These are phyloP conservation scores for Gavia stellata DNA, from an alignment of 2,113 vertebrate genomes.

Conservation along the genomic window DNA sequence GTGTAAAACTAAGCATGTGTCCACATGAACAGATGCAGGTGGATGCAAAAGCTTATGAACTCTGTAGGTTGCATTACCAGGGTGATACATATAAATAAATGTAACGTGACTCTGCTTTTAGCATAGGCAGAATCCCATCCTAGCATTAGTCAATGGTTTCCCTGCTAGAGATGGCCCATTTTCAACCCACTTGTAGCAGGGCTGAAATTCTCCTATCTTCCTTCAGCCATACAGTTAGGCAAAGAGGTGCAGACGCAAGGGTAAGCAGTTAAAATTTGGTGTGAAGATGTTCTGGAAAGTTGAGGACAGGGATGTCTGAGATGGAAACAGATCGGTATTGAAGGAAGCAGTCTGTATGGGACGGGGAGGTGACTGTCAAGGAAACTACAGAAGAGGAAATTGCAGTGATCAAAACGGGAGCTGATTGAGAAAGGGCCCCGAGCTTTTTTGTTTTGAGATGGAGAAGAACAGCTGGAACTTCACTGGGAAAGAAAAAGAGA, in stretches of 20 bases:
- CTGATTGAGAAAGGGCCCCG: background rate
- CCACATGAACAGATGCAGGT: background rate
- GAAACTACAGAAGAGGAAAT: background rate
- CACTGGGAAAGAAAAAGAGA: background rate
- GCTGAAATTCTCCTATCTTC: background rate
- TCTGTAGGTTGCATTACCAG: background rate
- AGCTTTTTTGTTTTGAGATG: background rate
- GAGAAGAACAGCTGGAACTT: background rate
- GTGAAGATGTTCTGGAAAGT: background rate
- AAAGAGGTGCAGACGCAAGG: background rate
- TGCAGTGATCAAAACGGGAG: background rate
- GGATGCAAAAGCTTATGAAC: background rate
- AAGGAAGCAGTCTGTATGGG: background rate
- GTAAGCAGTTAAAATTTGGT: background rate
- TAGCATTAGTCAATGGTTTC: background rate
- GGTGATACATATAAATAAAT: background rate
- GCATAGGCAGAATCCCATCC: background rate
- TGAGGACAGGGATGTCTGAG: background rate
- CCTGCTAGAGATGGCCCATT: background rate
- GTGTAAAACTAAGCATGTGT: background rate
- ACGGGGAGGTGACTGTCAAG: background rate
- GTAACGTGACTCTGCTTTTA: background rate
- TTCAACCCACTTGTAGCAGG: background rate
- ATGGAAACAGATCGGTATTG: background rate
- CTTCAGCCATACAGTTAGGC: background rate